phyloP scores from a whole-genome alignment of 2,888 invertebrate species.

The Ophonus ardosiacus region DNA sequence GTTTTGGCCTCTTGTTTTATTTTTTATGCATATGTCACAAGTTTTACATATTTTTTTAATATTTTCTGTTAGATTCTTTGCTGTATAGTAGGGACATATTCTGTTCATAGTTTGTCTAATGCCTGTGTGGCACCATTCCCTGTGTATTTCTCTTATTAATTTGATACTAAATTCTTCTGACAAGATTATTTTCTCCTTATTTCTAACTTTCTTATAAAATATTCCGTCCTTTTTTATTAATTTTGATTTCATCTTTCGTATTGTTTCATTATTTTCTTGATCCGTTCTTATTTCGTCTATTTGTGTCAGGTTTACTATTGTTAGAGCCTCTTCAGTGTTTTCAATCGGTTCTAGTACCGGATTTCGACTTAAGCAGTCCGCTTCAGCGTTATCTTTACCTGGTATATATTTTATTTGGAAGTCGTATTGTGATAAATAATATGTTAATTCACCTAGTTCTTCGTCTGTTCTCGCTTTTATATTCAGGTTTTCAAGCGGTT shows the following conservation, averaged over 20 bases:
- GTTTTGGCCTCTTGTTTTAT: conserved; percentile 63
- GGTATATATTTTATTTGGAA: conserved; percentile 66
- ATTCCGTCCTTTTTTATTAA: not conserved
- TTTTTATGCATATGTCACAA: conserved; percentile 34
- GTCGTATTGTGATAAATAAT: conserved; percentile 65
- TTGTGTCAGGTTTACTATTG: conserved; percentile 55
- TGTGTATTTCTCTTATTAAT: too few relatives aligned
- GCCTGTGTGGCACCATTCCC: conserved; percentile 56
- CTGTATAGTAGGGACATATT: conserved; percentile 50
- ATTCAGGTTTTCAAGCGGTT: conserved; percentile 65
- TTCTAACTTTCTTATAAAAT: too few relatives aligned
- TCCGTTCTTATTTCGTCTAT: conserved; percentile 54
- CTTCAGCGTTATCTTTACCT: conserved; percentile 9
- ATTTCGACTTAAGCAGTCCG: conserved; percentile 66
- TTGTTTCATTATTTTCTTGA: conserved; percentile 53
- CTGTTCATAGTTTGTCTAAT: conserved; percentile 45
- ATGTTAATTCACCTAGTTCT: too few relatives aligned
- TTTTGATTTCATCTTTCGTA: conserved; percentile 43
- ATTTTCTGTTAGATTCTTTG: conserved; percentile 43
- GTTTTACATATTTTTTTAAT: conserved; percentile 43
- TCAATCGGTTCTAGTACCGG: conserved; percentile 62
- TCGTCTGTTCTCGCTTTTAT: conserved; percentile 64
- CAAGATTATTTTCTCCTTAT: too few relatives aligned
- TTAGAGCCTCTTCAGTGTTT: conserved; percentile 51
- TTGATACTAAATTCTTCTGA: too few relatives aligned